Base-by-base conservation (phyloP, 2,888 invertebrate genomes). In the Plusia festucae region DNA sequence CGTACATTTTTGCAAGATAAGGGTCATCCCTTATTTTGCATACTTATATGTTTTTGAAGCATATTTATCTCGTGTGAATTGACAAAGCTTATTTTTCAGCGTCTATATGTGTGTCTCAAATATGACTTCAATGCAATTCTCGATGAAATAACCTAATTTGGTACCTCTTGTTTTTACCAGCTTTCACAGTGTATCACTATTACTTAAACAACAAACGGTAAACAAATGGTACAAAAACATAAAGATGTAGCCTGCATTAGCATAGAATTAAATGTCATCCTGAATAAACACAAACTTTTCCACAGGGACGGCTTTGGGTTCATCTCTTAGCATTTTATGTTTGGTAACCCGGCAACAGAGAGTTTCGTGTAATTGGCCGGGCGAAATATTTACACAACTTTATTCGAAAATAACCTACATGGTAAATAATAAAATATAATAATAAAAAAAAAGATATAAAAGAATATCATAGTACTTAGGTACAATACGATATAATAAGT, bases 181-280 rank as follows among this genome's bases (percentile, higher is more conserved):
- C 30, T 30, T 9, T 4, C n/a, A n/a, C 40, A n/a, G n/a, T n/a
- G 5, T n/a, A 40, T 40, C 6, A 40, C n/a, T 0, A 40, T 15
- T 40, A 40, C 6, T 15, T 15, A 40, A 40, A 40, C 40, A n/a
- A 40, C 40, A n/a, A 5, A 15, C n/a, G 40, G 40, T 40, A n/a
- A 40, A n/a, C 8, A 40, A 40, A 40, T 40, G 40, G 15, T n/a
- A n/a, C n/a, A 15, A 40, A 40, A 40, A 40, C 40, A 40, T 40
- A 40, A 40, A 40, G 15, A 40, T 40, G 6, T 6, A 40, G 15
- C 34, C 40, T 15, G n/a, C 6, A 40, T 40, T 40, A 40, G 40
- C 40, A 40, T 40, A 40, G 40, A 40, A 40, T 40, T 40, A 40
- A 40, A 40, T 40, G 40, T 40, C 40, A 40, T 40, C 40, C 40